Evolutionary conservation across 2,113 vertebrate species (phyloP).

Genomic region (Ascaphus truei): DNA sequence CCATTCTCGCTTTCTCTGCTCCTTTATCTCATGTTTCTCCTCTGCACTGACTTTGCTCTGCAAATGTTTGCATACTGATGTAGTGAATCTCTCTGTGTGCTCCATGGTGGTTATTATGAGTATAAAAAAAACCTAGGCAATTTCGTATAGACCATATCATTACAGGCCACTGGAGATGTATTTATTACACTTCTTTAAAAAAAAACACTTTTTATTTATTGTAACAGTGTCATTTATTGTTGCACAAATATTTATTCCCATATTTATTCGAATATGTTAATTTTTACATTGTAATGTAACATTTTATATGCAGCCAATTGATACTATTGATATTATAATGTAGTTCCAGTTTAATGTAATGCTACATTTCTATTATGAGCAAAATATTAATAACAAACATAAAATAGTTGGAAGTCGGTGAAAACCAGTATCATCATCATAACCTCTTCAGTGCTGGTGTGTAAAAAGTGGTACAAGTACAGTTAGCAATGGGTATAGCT

Average conservation of each 20-base stretch:
- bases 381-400: background rate
- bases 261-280: background rate
- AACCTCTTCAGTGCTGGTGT: too few species aligned
- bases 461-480: too few species aligned
- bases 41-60: conserved; percentile 4
- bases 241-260: background rate
- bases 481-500: too few species aligned
- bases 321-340: conserved; percentile 9
- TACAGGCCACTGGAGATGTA: conserved; percentile 3
- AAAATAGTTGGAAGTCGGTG: too few species aligned
- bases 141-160: conserved; percentile 26
- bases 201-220: background rate
- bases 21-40: background rate
- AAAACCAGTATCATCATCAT: too few species aligned
- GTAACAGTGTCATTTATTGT: background rate
- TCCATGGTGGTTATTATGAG: too few species aligned
- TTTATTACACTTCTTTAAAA: background rate
- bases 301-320: background rate
- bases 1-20: background rate
- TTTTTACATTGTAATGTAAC: background rate
- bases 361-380: background rate
- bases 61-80: conserved; percentile 28
- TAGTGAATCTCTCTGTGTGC: conserved; percentile 11
- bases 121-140: conserved; percentile 18
- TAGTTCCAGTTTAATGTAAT: background rate